Evolutionary conservation across 2,113 vertebrate genomes (phyloP), one percentile per base, ranked within the genome.

Genomic region (Cettia cetti): DNA sequence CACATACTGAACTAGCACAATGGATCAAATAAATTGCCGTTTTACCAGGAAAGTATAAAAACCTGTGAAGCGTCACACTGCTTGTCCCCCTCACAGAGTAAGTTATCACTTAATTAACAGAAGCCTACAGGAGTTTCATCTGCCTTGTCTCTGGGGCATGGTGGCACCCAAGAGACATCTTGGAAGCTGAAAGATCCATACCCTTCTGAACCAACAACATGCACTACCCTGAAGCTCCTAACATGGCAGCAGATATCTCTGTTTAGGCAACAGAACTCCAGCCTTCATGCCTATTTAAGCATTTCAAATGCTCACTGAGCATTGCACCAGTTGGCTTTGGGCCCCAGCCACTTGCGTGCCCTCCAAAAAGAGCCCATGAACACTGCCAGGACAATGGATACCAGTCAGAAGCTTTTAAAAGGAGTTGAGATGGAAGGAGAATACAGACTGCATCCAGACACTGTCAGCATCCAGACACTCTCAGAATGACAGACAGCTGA

Each of bases 401-500:
- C 82, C 30, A 92, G 52, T 92, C 80, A 93, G 89, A 83, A 81
- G 89, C 80, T 90, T 92, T 89, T 45, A 81, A 92, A 95, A 72
- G 40, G 49, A 93, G 42, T 40, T 0, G 4, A 86, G 63, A 95
- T 90, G 68, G 85, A 87, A 90, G 22, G 44, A 50, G 71, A 95
- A 80, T 40, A 83, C 84, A 83, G 79, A 78, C 76, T 78, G 75
- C 52, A 95, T 83, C 37, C 72, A 94, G 83, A 63, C 60, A 30
- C 79, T 64, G 50, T 88, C 60, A 93, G 76, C 70, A 95, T 87
- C 47, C 76, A 94, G 77, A 64, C 65, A 27, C 82, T 53, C 78
- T 90, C 64, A 94, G 76, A 88, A 86, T 94, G 92, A 95, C 56
- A 88, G 89, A 82, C 89, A 88, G 88, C 54, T 92, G 66, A 95